Evolutionary conservation across 2,113 vertebrate species (phyloP).

Genomic region (Pseudopodoces humilis): DNA sequence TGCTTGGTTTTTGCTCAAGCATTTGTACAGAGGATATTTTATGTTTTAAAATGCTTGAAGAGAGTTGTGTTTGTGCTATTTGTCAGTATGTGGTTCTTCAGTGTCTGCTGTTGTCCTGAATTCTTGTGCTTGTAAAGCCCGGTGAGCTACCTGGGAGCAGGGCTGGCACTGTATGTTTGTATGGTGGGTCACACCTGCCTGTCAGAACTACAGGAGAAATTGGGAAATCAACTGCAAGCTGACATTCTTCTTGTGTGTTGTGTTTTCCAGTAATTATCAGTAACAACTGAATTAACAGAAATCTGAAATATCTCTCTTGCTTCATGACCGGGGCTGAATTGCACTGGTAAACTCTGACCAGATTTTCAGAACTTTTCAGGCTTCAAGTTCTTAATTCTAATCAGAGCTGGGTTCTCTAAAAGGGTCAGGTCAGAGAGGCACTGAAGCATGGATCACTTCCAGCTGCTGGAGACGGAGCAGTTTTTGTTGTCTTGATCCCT

Average conservation of each 20-base stretch:
- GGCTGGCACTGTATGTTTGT: not conserved
- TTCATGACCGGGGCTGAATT: not conserved
- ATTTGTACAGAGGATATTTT: not conserved
- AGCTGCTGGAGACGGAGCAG: not conserved
- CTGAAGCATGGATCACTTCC: not conserved
- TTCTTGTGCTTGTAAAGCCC: not conserved
- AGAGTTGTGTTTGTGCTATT: not conserved
- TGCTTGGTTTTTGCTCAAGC: not conserved
- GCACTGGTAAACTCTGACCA: not conserved
- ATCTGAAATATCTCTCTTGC: not conserved
- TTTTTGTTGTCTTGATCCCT: not conserved
- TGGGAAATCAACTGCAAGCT: not conserved
- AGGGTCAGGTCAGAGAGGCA: not conserved
- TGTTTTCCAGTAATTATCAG: not conserved
- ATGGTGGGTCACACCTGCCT: not conserved
- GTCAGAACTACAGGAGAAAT: not conserved
- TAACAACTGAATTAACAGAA: not conserved
- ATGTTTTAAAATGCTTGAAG: not conserved
- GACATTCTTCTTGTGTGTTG: not conserved
- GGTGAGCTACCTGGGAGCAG: not conserved
- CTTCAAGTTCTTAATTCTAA: not conserved
- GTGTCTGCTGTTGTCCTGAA: not conserved
- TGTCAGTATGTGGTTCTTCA: not conserved
- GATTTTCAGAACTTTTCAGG: not conserved
- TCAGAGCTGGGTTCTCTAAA: not conserved